Evolutionary conservation across 1,140 invertebrate species (phyloP).

Genomic region (Eumaeus atala): DNA sequence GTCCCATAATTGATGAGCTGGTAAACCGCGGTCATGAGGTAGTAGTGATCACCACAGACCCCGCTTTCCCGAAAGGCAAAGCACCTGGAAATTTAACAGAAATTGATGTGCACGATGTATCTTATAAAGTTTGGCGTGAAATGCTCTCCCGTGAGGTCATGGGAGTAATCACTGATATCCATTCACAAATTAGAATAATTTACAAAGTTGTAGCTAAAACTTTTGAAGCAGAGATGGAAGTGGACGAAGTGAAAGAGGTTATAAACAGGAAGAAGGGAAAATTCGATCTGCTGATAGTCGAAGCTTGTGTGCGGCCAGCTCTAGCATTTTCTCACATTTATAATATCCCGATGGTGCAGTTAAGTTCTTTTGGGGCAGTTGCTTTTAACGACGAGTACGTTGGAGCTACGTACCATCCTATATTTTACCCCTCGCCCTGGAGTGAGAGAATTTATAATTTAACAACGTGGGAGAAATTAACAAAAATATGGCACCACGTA

Average conservation of each 20-base stretch:
- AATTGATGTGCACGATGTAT: constrained; percentile 19
- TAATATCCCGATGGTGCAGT: background rate
- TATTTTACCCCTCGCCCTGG: background rate
- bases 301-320: background rate
- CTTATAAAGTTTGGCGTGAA: constrained; percentile 28
- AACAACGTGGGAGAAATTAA: constrained; percentile 13
- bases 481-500: constrained; percentile 2
- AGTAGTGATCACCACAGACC: constrained; percentile 25
- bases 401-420: background rate
- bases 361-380: background rate
- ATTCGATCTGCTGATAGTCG: constrained; percentile 16
- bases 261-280: background rate
- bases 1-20: background rate
- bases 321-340: background rate
- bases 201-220: background rate
- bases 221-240: background rate
- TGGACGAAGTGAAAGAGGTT: background rate
- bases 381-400: constrained; percentile 11
- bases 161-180: constrained; percentile 10
- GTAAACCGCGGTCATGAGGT: background rate
- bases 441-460: constrained; percentile 27
- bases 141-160: constrained; percentile 19
- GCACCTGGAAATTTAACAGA: background rate
- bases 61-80: constrained; percentile 10
- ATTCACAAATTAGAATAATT: background rate